Evolutionary conservation across 1,140 invertebrate genomes (phyloP), one percentile per base, ranked within the genome.

Genomic region (Pseudomyrmex cubaensis): DNA sequence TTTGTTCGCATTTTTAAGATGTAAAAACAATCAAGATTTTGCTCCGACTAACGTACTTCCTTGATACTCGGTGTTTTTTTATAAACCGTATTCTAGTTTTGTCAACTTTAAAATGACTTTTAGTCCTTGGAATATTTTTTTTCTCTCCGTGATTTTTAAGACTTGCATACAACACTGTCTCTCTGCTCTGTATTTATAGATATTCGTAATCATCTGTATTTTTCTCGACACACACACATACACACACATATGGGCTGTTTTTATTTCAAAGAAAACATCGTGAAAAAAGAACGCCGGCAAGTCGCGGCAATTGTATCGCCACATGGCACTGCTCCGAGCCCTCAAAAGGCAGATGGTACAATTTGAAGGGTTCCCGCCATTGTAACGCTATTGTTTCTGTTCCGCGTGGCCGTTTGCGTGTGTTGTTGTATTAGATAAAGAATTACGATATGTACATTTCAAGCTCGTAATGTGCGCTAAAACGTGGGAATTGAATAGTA

Each of bases 261-360:
- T 78, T 78, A 20, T 78, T 59, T 48, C 35, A 35, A 35, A 35
- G 35, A 35, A 35, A 59, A 78, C 52, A 57, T 13, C 35, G 17
- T 63, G 13, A 5, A 46, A 67, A 70, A 78, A 25, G 8, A 15
- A 25, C 52, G 15, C 22, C 66, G 44, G n/a, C 20, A 12, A 66
- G 22, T 15, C 56, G 66, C 66, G 54, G 72, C 76, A 80, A 80
- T 80, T 80, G 76, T 80, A 80, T 48, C 66, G 66, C 76, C 76
- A 80, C 76, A 80, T 80, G 76, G 76, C 66, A 57, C 76, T 44
- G 72, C 69, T 78, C 54, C 54, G 35, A 25, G 44, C 66, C 54
- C 44, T 72, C 66, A n/a, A 61, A 59, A 80, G 66, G 76, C 76
- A 80, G 76, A 80, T 80, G 76, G 66, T 72, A 48, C 66, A 22